Percentiles rank a stretch among this genome's conserved stretches.
Evolutionary conservation across 2,888 invertebrate genomes (phyloP).

Genomic region (Noctua fimbriata): DNA sequence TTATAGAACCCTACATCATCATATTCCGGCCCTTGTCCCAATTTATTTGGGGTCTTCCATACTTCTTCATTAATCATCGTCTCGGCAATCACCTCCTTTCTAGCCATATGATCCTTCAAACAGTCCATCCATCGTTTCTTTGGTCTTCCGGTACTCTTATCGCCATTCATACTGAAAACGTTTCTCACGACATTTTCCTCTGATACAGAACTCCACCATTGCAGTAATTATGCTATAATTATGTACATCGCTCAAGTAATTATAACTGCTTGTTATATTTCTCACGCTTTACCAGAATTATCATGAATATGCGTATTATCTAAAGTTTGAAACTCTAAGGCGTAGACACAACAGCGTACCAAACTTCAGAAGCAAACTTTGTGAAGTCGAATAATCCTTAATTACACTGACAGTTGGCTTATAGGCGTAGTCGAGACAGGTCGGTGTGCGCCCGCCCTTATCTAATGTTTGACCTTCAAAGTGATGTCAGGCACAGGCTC

Average conservation of each 20-base stretch:
- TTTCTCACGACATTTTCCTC: background rate
- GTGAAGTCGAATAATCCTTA: conserved; percentile 54
- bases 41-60: background rate
- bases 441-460: conserved; percentile 48
- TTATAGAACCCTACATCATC: background rate
- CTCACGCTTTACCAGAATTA: conserved; percentile 29
- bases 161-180: background rate
- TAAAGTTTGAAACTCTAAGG: conserved; percentile 33
- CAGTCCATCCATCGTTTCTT: background rate
- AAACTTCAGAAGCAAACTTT: conserved; percentile 49
- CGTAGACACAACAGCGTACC: conserved; percentile 41
- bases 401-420: conserved; percentile 62
- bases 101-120: background rate
- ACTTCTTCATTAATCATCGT: background rate
- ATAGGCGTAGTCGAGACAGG: conserved; percentile 31
- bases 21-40: background rate
- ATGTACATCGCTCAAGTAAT: background rate
- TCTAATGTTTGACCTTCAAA: conserved; percentile 43
- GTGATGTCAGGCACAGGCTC: conserved; percentile 8
- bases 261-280: conserved; percentile 25
- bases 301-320: conserved; percentile 49
- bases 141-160: background rate
- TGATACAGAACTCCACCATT: background rate
- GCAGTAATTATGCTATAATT: background rate
- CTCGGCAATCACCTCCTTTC: background rate